Base-by-base conservation (phyloP, 2,888 invertebrate species). In the Rhamnusium bicolor region DNA sequence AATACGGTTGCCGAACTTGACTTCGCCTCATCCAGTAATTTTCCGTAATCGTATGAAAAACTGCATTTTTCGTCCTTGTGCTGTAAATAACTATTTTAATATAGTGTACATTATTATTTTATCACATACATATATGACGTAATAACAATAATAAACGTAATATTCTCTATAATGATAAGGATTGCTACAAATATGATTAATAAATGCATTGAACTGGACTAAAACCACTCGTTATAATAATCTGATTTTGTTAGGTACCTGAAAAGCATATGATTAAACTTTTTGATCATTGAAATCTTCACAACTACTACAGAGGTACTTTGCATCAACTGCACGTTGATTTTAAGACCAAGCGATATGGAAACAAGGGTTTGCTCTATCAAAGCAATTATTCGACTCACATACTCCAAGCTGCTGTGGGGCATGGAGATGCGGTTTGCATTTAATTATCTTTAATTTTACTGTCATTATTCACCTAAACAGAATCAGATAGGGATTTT, bases 391-490 rank as follows among this genome's bases (percentile, higher is more conserved):
- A 32, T 32, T 58, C 58, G 58, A 16, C 18, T 4, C 12, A 32
- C 18, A 29, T 58, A 32, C 18, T n/a, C 2, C 40, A n/a, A 40
- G 40, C 58, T 58, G 14, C 27, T 8, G 8, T 12, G 18, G 27
- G 18, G 16, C 58, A 32, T 4, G 32, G 58, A 18, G 14, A 32
- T 29, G 27, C 32, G 32, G 58, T 14, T 27, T 58, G 58, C 24
- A 54, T 58, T 32, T 58, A 58, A 58, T 58, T 29, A 7, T 32
- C 1, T 18, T 58, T 58, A 58, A 58, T 58, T 29, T 18, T 58
- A 12, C 27, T 29, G 10, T n/a, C 29, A n/a, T 3, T 18, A 29
- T 24, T 29, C 29, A 12, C 32, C 7, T 32, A 32, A 16, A 58
- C 58, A 14, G 58, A 10, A 4, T 24, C 14, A 24, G 2, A 24